These are phyloP conservation scores for Peromyscus californicus DNA, from an alignment of 2,113 vertebrate genomes.

Conservation along the genomic window DNA sequence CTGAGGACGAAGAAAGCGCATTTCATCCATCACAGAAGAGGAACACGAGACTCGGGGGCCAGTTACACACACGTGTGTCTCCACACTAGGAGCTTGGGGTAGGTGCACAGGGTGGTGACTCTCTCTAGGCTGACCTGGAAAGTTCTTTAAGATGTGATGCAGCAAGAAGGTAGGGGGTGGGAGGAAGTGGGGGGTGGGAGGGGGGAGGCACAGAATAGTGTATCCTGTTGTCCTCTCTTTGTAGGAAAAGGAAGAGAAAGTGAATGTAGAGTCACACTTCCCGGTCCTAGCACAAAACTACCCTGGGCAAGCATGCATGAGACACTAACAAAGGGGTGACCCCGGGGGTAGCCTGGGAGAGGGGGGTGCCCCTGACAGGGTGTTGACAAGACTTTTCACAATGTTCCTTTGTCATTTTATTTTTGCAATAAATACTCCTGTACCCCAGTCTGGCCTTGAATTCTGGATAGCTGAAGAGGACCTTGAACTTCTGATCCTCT, in stretches of 20 bases:
- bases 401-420: background rate
- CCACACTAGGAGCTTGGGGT: fast-evolving
- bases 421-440: background rate
- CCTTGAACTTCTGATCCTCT: background rate
- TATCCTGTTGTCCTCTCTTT: background rate
- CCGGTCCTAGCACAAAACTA: background rate
- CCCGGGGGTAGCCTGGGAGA: too few species aligned
- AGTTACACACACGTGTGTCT: fast-evolving
- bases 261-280: background rate
- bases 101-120: background rate
- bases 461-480: background rate
- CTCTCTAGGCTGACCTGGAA: fast-evolving
- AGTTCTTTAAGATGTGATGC: background rate
- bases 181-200: too few species aligned
- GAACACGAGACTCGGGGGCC: fast-evolving
- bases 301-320: background rate
- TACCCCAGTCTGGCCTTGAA: background rate
- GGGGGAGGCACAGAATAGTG: background rate
- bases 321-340: background rate
- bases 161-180: too few species aligned
- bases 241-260: background rate
- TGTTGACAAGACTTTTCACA: background rate
- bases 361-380: background rate
- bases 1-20: slow-evolving; percentile 1
- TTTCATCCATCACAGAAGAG: background rate